Conservation (phyloP, 2,888 invertebrate species). For the Rhogogaster chlorosoma region DNA sequence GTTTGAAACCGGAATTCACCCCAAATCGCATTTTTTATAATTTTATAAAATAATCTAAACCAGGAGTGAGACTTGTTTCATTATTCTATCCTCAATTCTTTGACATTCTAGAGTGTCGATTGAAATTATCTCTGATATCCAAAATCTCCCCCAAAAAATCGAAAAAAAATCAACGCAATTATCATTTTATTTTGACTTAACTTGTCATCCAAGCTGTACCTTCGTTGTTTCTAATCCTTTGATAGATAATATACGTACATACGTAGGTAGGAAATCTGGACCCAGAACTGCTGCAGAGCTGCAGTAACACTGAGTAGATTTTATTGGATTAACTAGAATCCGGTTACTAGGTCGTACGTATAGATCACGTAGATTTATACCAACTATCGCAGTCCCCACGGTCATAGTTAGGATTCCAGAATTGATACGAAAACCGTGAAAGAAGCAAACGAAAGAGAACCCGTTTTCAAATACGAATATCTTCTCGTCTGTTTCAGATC, state of each 20-base stretch:
- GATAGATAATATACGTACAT: not conserved
- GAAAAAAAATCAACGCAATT: too few relatives aligned
- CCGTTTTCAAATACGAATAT: not conserved
- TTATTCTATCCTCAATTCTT: too few relatives aligned
- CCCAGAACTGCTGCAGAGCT: not conserved
- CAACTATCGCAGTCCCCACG: not conserved
- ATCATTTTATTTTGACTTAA: too few relatives aligned
- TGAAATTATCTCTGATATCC: too few relatives aligned
- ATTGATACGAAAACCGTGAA: not conserved
- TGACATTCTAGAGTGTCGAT: too few relatives aligned
- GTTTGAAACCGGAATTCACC: not conserved
- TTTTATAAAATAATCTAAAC: not conserved
- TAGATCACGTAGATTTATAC: not conserved
- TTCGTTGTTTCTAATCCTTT: not conserved
- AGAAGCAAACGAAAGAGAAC: not conserved
- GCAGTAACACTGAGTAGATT: not conserved
- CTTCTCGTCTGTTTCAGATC: not conserved
- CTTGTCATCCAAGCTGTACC: too few relatives aligned
- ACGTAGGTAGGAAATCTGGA: not conserved
- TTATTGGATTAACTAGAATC: conserved; percentile 7
- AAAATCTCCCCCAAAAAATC: too few relatives aligned
- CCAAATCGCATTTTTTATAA: not conserved
- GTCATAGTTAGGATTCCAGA: not conserved
- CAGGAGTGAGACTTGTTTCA: too few relatives aligned
- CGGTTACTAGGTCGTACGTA: conserved; percentile 16